phyloP scores from a whole-genome alignment of 2,888 invertebrate species.

The Protophormia terraenovae region DNA sequence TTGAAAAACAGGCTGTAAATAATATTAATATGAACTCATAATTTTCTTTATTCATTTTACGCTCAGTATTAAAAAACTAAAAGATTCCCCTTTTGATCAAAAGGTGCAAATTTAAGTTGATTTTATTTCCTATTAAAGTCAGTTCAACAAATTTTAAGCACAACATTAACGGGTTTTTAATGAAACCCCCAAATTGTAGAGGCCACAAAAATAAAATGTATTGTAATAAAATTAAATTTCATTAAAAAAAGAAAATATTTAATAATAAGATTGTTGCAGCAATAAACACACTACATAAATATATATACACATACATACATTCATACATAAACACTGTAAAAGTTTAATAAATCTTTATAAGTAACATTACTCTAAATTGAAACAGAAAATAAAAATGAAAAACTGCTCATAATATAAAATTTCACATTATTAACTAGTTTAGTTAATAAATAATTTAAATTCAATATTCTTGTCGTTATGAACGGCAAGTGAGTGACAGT shows the following conservation, averaged over 20 bases:
- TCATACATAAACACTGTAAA: no score
- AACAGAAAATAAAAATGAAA: not conserved
- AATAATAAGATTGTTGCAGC: not conserved
- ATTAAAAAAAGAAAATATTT: not conserved
- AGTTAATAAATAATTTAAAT: conserved; percentile 39
- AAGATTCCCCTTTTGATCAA: conserved; percentile 12
- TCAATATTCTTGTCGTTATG: conserved; percentile 19
- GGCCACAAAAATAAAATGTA: not conserved
- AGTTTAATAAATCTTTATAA: not conserved
- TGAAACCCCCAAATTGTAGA: conserved; percentile 27
- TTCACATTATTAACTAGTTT: not conserved
- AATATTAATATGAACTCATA: not conserved
- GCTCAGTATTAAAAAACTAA: not conserved
- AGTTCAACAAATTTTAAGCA: conserved; percentile 45
- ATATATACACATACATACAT: no score
- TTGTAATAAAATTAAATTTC: not conserved
- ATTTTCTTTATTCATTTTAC: not conserved
- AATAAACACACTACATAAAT: no score
- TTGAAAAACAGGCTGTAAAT: no score
- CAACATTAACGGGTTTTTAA: conserved; percentile 47
- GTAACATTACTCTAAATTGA: not conserved
- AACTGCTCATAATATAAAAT: not conserved
- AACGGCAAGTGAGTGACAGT: not conserved
- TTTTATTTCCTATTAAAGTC: conserved; percentile 37
- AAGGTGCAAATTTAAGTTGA: conserved; percentile 58